Conservation (phyloP, 2,888 invertebrate genomes). For the Drosophila parthenogenetica region DNA sequence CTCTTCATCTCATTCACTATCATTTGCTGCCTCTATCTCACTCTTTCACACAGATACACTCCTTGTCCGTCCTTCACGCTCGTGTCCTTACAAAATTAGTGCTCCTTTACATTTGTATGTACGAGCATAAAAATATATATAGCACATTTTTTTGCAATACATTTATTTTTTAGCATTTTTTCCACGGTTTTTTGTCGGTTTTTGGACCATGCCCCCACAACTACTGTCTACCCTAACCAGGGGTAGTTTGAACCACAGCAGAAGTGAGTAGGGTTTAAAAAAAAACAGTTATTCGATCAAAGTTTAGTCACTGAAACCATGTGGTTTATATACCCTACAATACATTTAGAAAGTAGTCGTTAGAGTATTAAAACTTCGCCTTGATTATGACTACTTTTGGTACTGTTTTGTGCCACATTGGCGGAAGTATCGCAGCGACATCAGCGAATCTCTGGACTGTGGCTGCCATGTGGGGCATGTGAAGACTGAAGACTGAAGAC, state of each 20-base stretch:
- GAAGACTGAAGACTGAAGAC: conserved; percentile 38
- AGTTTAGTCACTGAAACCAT: no score
- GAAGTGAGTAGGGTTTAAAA: no score
- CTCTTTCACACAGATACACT: conserved; percentile 11
- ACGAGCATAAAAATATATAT: conserved; percentile 55
- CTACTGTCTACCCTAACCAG: neutral
- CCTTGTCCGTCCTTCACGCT: conserved; percentile 52
- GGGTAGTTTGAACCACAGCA: neutral
- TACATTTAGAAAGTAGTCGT: neutral
- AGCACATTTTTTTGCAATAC: conserved; percentile 64
- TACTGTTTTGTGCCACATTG: conserved; percentile 69
- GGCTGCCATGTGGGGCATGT: conserved; percentile 47
- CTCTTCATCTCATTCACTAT: conserved; percentile 18
- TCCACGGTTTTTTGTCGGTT: conserved; percentile 5
- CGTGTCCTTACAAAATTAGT: conserved; percentile 77
- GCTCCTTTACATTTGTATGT: conserved; percentile 72
- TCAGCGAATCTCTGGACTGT: conserved; percentile 61
- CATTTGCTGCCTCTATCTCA: conserved; percentile 10
- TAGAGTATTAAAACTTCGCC: conserved; percentile 16
- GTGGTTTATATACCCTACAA: no score
- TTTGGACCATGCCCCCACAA: conserved; percentile 26
- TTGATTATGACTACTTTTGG: conserved; percentile 12
- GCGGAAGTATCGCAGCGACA: conserved; percentile 77
- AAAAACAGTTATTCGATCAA: no score
- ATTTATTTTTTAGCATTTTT: conserved; percentile 42